Evolutionary conservation across 2,888 invertebrate genomes (phyloP).

Genomic region (Pilophorus perplexus): DNA sequence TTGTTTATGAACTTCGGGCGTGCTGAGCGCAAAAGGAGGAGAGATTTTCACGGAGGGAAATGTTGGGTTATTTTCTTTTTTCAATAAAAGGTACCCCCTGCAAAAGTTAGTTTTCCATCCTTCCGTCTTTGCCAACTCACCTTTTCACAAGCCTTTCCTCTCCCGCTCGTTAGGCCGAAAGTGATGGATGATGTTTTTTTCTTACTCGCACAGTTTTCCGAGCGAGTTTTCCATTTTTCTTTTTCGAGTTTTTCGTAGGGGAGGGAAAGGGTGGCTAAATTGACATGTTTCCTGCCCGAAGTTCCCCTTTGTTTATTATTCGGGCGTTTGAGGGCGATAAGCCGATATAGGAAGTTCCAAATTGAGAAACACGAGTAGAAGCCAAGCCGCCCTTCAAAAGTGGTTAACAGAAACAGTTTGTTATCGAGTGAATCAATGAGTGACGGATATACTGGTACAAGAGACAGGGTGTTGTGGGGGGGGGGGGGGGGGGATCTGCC

Average conservation of each 20-base stretch:
- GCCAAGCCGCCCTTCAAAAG: too few relatives aligned
- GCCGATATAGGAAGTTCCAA: too few relatives aligned
- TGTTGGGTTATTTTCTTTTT: background rate
- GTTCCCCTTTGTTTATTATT: too few relatives aligned
- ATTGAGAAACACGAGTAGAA: too few relatives aligned
- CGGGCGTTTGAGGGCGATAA: too few relatives aligned
- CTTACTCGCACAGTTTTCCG: background rate
- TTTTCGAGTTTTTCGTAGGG: background rate
- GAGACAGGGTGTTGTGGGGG: too few relatives aligned
- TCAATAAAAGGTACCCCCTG: background rate
- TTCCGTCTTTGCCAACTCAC: background rate
- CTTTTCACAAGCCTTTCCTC: background rate
- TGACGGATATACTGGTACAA: too few relatives aligned
- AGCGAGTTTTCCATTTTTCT: background rate
- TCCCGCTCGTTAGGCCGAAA: background rate
- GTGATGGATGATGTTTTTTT: background rate
- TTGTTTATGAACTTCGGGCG: slow-evolving; percentile 6
- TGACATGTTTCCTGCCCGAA: background rate
- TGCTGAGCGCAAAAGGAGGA: background rate
- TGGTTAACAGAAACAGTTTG: too few relatives aligned
- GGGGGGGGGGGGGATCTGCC: too few relatives aligned
- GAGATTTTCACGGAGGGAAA: too few relatives aligned
- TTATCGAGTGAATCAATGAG: too few relatives aligned
- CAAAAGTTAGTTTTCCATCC: background rate
- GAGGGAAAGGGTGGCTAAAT: background rate